These are phyloP conservation scores for Ochropleura plecta DNA, from an alignment of 2,888 invertebrate genomes.

Conservation along the genomic window DNA sequence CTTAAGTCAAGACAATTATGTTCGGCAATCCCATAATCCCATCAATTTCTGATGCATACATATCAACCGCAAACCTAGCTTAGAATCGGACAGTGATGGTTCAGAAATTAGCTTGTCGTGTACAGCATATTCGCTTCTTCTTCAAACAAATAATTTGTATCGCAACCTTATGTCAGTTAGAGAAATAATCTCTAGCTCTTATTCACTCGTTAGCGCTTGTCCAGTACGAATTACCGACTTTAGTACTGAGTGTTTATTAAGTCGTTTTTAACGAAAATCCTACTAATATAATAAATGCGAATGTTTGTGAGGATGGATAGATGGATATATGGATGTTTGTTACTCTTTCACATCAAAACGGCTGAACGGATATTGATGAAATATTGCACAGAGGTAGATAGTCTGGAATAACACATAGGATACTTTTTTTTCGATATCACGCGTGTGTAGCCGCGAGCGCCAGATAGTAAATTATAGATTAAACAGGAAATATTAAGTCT, in stretches of 20 bases:
- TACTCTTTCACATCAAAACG: too few relatives aligned
- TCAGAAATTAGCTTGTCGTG: neutral
- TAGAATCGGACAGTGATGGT: neutral
- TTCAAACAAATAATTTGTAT: neutral
- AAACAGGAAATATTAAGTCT: neutral
- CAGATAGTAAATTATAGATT: neutral
- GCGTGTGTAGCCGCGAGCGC: too few relatives aligned
- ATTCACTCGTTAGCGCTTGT: conserved; percentile 16
- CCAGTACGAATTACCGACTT: conserved; percentile 2
- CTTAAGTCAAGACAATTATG: neutral
- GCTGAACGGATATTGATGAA: too few relatives aligned
- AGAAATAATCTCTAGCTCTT: neutral
- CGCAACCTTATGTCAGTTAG: neutral
- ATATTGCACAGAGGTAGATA: too few relatives aligned
- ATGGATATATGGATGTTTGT: too few relatives aligned
- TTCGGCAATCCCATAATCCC: conserved; percentile 16
- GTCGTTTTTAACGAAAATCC: neutral
- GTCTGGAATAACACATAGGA: too few relatives aligned
- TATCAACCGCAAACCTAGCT: neutral
- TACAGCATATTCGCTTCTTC: neutral
- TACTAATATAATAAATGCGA: too few relatives aligned
- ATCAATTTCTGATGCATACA: conserved; percentile 28
- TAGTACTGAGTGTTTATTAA: conserved; percentile 14
- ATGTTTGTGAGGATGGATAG: too few relatives aligned
- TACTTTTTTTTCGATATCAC: too few relatives aligned